Base-by-base conservation (phyloP, 2,113 vertebrate genomes). In the Myrmecobius fasciatus region DNA sequence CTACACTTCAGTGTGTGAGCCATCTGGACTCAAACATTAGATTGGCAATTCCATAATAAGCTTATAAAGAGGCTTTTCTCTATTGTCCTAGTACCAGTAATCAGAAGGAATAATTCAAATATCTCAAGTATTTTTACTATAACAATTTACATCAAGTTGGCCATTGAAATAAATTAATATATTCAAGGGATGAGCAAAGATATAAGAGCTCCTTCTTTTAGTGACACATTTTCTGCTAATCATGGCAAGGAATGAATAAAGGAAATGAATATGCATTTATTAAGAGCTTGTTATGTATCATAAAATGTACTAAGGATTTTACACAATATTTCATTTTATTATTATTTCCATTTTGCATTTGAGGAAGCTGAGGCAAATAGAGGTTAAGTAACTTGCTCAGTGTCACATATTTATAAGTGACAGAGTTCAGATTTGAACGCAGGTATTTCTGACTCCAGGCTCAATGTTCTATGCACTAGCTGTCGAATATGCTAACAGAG, bases 1-100 rank as follows among this genome's bases (percentile, higher is more conserved):
- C 91, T 97, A 94, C 94, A 92, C 36, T 67, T 83, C 91, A 95
- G 92, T 11, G 0, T 95, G 92, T 92, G 75, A 96, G 91, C 91
- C 56, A 24, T 95, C 54, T 95, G 91, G 96, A 95, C 92, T 36
- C 48, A 97, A 96, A 96, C 53, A 92, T 36, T 95, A 53, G 51
- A 53, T 22, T 97, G 95, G 95, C 95, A 96, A 94, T 48, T 8
- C 94, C 56, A 89, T 56, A 95, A 28, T 25, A 94, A 90, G 43
- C 51, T 95, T 52, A 8, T 46, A 95, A 93, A 92, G 26, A 88
- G 26, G 0, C 54, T 94, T 93, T 90, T 52, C 94, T 89, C 22
- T 92, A 43, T 24, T 92, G 28, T 67, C 95, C 92, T 56, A 92
- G 43, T 95, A 56, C 25, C 46, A 93, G 47, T 8, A 54, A 60